phyloP scores from a whole-genome alignment of 2,888 invertebrate genomes.

The Idaea biselata region DNA sequence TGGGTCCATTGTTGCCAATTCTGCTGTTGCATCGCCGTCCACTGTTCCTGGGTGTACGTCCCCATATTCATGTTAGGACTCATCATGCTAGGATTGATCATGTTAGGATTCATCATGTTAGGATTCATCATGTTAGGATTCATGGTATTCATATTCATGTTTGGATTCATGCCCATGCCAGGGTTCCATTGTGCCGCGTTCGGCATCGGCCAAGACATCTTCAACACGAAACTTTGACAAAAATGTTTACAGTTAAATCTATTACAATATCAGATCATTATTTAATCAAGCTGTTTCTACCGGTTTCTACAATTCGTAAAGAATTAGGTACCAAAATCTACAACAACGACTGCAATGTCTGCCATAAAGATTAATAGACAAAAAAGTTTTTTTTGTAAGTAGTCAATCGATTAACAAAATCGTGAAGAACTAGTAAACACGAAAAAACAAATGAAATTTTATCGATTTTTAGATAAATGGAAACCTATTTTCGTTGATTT shows the following conservation, averaged over 20 bases:
- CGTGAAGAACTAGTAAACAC: no score
- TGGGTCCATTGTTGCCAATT: slow-evolving; percentile 88
- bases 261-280: not conserved
- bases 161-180: slow-evolving; percentile 45
- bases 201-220: slow-evolving; percentile 70
- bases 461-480: no score
- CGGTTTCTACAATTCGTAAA: not conserved
- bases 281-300: not conserved
- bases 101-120: slow-evolving; percentile 46
- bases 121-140: slow-evolving; percentile 40
- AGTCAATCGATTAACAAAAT: no score
- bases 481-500: no score
- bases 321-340: no score
- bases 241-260: not conserved
- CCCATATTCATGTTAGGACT: slow-evolving; percentile 52
- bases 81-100: no score
- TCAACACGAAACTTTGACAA: not conserved
- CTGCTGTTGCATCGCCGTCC: slow-evolving; percentile 85
- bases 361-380: no score
- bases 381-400: no score
- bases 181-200: slow-evolving; percentile 57
- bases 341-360: no score
- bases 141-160: slow-evolving; percentile 32
- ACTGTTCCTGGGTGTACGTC: slow-evolving; percentile 83
- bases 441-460: no score